A percentile compares a stretch with the other conserved stretches of the same genome.
Evolutionary conservation across 1,140 invertebrate species (phyloP).

Genomic region (Hyles vespertilio): DNA sequence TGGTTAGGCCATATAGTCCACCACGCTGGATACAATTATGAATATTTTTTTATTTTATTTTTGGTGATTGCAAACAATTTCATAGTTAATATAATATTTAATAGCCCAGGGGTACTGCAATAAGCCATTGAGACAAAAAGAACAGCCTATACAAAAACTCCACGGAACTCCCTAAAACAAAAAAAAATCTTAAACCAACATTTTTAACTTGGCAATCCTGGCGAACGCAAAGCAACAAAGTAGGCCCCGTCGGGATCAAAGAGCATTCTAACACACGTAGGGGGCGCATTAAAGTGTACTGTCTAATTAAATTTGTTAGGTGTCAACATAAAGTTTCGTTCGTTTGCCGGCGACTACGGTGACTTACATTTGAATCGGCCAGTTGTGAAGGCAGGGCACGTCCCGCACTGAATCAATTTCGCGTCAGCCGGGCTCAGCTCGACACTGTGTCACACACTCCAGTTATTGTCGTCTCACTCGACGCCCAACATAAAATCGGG

Average conservation of each 20-base stretch:
- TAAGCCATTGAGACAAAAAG: too few species aligned
- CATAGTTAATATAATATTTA: too few species aligned
- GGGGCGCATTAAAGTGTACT: slow-evolving; percentile 36
- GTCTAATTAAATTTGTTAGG: slow-evolving; percentile 59
- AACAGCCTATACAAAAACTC: too few species aligned
- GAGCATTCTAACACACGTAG: slow-evolving; percentile 24
- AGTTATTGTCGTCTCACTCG: slow-evolving; percentile 18
- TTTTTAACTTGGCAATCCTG: neutral
- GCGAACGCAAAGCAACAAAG: neutral
- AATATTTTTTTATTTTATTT: too few species aligned
- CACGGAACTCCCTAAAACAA: too few species aligned
- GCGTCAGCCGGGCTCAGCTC: slow-evolving; percentile 43
- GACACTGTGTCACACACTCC: slow-evolving; percentile 27
- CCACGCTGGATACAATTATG: too few species aligned
- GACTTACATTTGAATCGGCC: slow-evolving; percentile 56
- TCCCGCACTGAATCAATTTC: slow-evolving; percentile 67
- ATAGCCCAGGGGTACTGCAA: too few species aligned
- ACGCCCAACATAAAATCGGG: slow-evolving; percentile 3
- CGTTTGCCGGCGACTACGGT: slow-evolving; percentile 26
- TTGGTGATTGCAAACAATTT: too few species aligned
- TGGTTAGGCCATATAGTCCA: too few species aligned
- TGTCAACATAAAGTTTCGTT: slow-evolving; percentile 58
- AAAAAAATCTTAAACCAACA: too few species aligned
- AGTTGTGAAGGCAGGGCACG: slow-evolving; percentile 57
- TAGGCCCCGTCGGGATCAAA: slow-evolving; percentile 7